Evolutionary conservation across 2,888 invertebrate species (phyloP).

Genomic region (Nesidiocoris tenuis): DNA sequence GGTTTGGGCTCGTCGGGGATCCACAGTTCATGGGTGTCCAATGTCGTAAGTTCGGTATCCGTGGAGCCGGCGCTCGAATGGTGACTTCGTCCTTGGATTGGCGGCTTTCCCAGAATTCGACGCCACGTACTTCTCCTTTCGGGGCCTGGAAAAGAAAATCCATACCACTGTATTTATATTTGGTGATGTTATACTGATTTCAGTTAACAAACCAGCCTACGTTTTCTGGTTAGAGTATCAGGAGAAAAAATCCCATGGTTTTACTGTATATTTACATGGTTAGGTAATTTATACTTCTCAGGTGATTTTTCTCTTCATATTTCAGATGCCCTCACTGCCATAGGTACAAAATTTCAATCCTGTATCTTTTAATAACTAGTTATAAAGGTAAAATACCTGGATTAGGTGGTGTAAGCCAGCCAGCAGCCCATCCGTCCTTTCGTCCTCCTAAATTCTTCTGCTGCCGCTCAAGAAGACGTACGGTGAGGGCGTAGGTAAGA

Average conservation of each 20-base stretch:
- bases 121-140: conserved; percentile 80
- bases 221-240: too few relatives aligned
- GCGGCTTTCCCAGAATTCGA: conserved; percentile 60
- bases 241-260: too few relatives aligned
- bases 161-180: background rate
- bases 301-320: too few relatives aligned
- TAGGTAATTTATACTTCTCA: too few relatives aligned
- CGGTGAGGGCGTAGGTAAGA: conserved; percentile 89
- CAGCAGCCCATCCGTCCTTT: conserved; percentile 69
- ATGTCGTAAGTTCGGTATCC: conserved; percentile 78
- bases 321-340: too few relatives aligned
- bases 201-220: too few relatives aligned
- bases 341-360: too few relatives aligned
- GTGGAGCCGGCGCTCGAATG: conserved; percentile 59
- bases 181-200: background rate
- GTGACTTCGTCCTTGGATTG: conserved; percentile 24
- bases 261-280: too few relatives aligned
- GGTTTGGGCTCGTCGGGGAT: conserved; percentile 70
- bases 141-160: conserved; percentile 38
- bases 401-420: conserved; percentile 60
- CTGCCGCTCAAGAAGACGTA: conserved; percentile 80
- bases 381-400: too few relatives aligned
- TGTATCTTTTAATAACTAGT: too few relatives aligned
- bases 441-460: conserved; percentile 67
- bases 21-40: conserved; percentile 83